Evolutionary conservation across 2,797 vertebrate species (phyloP), one percentile per base, ranked within the genome.

Genomic region (Lagodon rhomboides): DNA sequence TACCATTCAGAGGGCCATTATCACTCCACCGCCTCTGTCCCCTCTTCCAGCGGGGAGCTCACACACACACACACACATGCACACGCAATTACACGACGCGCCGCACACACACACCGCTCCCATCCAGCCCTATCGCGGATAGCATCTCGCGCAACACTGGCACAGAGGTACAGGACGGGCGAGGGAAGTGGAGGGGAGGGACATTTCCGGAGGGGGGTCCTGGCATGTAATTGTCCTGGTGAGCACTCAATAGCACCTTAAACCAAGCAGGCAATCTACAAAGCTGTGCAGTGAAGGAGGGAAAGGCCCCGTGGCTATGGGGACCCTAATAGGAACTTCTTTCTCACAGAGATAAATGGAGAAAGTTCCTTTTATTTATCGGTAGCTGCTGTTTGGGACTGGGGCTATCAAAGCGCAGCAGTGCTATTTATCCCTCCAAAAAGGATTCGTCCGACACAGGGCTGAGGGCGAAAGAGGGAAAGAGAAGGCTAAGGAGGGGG

Each of bases 181-280:
- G 82, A 90, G 93, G 95, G 91, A 86, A 84, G 96, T 94, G 92
- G 94, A 83, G 85, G 89, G 90, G 90, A 91, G 92, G 91, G 91
- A 93, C 87, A 90, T 94, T 93, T 92, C 94, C 93, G 87, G 91
- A 93, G 91, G 93, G 92, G 96, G 96, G 96, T 94, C 96, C 96
- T 96, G 93, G 92, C 92, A 94, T 96, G 97, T 98, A 98, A 99
- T 99, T 98, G 98, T 99, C 96, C 96, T 91, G 95, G 97, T 97
- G 97, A 96, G 96, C 96, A 96, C 97, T 98, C 95, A 97, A 98
- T 97, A 98, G 97, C 96, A 98, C 97, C 98, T 98, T 97, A 97
- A 98, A 98, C 97, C 89, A 95, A 96, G 96, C 96, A 97, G 96
- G 96, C 97, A 98, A 98, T 99, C 97, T 98, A 95, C 95, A 95